A percentile compares a stretch with the other conserved stretches of the same genome.
These are phyloP conservation scores for Apostichopus californicus DNA, from an alignment of 35 echinoderm and acorn worm species.

Conservation along the genomic window DNA sequence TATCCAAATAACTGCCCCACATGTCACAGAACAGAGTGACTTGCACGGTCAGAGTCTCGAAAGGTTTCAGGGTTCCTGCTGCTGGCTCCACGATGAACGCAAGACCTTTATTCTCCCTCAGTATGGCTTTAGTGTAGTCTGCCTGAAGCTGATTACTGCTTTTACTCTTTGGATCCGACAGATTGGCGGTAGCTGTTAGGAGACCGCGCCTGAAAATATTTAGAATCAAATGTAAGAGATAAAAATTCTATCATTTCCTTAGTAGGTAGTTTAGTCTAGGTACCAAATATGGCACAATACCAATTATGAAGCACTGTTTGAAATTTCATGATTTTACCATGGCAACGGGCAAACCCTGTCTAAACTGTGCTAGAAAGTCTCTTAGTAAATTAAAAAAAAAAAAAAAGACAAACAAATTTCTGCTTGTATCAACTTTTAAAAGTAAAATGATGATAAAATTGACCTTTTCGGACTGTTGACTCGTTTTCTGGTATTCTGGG, in stretches of 20 bases:
- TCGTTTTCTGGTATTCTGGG: conserved; percentile 58
- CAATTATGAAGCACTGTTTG: too few relatives aligned
- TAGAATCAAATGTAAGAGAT: not conserved
- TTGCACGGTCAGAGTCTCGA: conserved; percentile 68
- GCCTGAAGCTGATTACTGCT: conserved; percentile 64
- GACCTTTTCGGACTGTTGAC: conserved; percentile 60
- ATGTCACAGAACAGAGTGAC: conserved; percentile 88
- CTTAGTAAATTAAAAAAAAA: too few relatives aligned
- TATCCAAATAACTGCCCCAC: conserved; percentile 92
- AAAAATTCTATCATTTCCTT: too few relatives aligned
- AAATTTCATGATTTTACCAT: too few relatives aligned
- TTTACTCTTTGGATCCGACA: conserved; percentile 89
- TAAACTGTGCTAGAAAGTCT: too few relatives aligned
- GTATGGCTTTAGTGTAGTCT: conserved; percentile 90
- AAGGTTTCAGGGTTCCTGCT: conserved; percentile 72
- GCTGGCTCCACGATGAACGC: conserved; percentile 92
- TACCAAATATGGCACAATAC: too few relatives aligned
- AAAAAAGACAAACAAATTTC: too few relatives aligned
- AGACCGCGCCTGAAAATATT: conserved; percentile 63
- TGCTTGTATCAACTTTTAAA: too few relatives aligned
- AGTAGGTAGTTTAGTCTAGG: too few relatives aligned
- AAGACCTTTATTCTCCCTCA: conserved; percentile 69
- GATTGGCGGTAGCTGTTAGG: conserved; percentile 77
- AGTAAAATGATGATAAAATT: not conserved
- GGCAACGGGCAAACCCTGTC: too few relatives aligned